Percentiles rank a stretch among this genome's conserved stretches.
These are phyloP conservation scores for Plectropomus leopardus DNA, from an alignment of 2,113 vertebrate genomes.

Conservation along the genomic window DNA sequence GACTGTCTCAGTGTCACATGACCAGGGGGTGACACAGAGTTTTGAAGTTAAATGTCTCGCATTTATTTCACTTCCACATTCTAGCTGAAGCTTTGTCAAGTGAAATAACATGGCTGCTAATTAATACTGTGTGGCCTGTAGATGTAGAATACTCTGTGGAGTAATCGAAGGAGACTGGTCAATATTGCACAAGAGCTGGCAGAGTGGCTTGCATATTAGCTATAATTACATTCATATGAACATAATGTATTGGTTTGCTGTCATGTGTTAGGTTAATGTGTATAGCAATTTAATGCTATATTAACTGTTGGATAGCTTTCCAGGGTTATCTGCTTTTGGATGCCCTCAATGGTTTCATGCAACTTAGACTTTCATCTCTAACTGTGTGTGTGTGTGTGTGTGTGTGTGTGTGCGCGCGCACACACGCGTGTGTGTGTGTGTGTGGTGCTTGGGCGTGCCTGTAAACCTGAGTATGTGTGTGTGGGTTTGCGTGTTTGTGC, in stretches of 20 bases:
- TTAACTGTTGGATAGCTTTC: constrained; percentile 69
- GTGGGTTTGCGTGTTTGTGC: background rate
- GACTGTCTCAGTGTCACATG: constrained; percentile 51
- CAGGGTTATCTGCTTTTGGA: constrained; percentile 50
- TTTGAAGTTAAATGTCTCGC: constrained; percentile 42
- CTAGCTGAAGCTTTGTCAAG: constrained; percentile 47
- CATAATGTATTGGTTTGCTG: constrained; percentile 78
- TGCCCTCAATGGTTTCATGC: constrained; percentile 24
- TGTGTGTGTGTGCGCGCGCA: background rate
- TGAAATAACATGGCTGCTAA: constrained; percentile 52
- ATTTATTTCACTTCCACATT: constrained; percentile 1
- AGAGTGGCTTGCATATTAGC: constrained; percentile 75
- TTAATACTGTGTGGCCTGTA: constrained; percentile 50
- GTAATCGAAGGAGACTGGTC: constrained; percentile 72
- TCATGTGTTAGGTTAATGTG: constrained; percentile 80
- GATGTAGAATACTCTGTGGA: constrained; percentile 31
- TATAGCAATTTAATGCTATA: constrained; percentile 65
- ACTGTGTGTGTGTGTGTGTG: constrained; percentile 4
- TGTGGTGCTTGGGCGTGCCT: background rate
- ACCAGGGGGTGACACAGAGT: constrained; percentile 35
- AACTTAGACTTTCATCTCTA: constrained; percentile 43
- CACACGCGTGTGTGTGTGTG: background rate
- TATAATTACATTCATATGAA: constrained; percentile 77
- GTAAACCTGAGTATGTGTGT: background rate
- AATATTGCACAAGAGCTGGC: constrained; percentile 76